Conservation (phyloP, 2,888 invertebrate species). For the Trachelus tabidus region DNA sequence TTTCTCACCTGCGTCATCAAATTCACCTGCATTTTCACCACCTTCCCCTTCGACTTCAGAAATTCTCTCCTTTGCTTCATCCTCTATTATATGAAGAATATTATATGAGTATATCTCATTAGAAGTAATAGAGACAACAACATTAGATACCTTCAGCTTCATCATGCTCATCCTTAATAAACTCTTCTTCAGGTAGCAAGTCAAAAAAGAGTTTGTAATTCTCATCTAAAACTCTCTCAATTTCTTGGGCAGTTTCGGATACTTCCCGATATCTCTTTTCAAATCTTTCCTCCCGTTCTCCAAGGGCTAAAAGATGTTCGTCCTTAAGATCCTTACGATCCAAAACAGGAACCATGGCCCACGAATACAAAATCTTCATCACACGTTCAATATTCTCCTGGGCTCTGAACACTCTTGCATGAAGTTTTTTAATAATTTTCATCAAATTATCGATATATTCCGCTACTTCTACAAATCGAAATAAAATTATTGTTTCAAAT, state of each 20-base stretch:
- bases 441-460: conserved; percentile 79
- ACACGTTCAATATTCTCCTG: conserved; percentile 75
- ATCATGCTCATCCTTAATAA: conserved; percentile 38
- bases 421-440: conserved; percentile 76
- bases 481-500: neutral
- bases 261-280: conserved; percentile 68
- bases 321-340: conserved; percentile 77
- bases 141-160: conserved; percentile 26
- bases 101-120: neutral
- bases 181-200: conserved; percentile 67
- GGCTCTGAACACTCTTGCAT: conserved; percentile 75
- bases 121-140: neutral
- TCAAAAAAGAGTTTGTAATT: conserved; percentile 80
- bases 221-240: conserved; percentile 71
- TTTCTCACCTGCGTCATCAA: conserved; percentile 28
- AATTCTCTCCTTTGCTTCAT: conserved; percentile 59
- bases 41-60: conserved; percentile 54
- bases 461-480: conserved; percentile 67
- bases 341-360: conserved; percentile 82
- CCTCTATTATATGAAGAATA: conserved; percentile 29
- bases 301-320: conserved; percentile 70
- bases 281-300: conserved; percentile 70
- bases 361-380: conserved; percentile 71
- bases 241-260: conserved; percentile 69
- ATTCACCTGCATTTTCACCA: conserved; percentile 14